These are phyloP conservation scores for Conomelus anceps DNA, from an alignment of 2,888 invertebrate genomes.

Conservation along the genomic window DNA sequence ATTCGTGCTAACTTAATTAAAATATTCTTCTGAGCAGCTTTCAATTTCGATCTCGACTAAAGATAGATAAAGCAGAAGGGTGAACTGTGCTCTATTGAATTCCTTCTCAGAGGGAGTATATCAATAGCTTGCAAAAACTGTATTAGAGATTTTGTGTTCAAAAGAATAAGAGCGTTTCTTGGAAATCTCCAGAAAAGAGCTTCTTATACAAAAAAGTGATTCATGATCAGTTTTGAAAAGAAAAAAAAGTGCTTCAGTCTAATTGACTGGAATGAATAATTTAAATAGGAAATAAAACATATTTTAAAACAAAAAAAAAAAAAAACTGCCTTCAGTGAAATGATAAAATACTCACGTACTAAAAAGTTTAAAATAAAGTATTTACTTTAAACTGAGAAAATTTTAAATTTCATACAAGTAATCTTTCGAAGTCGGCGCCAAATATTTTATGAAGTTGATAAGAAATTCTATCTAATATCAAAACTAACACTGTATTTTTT, in stretches of 20 bases:
- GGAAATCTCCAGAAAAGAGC: not conserved
- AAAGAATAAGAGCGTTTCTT: not conserved
- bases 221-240: not conserved
- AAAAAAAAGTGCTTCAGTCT: not conserved
- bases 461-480: too few relatives aligned
- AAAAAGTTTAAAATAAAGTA: too few relatives aligned
- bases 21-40: not conserved
- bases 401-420: too few relatives aligned
- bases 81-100: not conserved
- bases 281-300: not conserved
- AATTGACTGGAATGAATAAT: not conserved
- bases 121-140: not conserved
- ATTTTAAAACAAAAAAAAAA: too few relatives aligned
- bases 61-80: not conserved
- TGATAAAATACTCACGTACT: too few relatives aligned
- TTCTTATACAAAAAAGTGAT: not conserved
- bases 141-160: not conserved
- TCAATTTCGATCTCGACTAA: not conserved
- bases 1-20: not conserved
- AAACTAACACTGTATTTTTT: too few relatives aligned
- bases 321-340: too few relatives aligned
- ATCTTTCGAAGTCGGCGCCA: too few relatives aligned
- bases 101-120: not conserved
- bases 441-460: too few relatives aligned
- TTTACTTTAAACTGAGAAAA: too few relatives aligned